phyloP scores from a whole-genome alignment of 1,140 invertebrate species.

The Panagrolaimus sp. region DNA sequence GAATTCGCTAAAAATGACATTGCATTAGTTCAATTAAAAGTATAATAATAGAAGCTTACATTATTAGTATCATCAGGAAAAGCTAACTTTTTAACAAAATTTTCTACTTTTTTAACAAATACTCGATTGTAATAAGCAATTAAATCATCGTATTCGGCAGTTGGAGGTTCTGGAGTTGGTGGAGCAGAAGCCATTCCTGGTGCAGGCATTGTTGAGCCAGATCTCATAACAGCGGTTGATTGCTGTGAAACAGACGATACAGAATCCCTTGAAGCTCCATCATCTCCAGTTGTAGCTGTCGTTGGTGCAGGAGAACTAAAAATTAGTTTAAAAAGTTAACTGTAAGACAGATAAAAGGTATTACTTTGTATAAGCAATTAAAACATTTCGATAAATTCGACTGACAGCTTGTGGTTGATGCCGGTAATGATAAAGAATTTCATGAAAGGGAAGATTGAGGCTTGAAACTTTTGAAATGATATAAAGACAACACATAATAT shows the following conservation, averaged over 20 bases:
- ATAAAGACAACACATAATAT: conserved; percentile 96
- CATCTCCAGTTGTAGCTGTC: conserved; percentile 28
- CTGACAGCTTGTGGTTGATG: conserved; percentile 50
- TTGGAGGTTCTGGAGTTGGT: conserved; percentile 40
- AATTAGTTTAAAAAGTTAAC: too few species aligned
- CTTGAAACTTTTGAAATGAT: conserved; percentile 75
- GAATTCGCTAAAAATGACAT: conserved; percentile 34
- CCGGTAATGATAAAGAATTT: conserved; percentile 50
- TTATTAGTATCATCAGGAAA: background rate
- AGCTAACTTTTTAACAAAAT: conserved; percentile 47
- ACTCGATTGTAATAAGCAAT: conserved; percentile 51
- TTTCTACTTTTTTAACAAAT: conserved; percentile 43
- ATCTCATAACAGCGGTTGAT: conserved; percentile 17
- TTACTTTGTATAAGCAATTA: conserved; percentile 20
- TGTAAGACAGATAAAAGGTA: too few species aligned
- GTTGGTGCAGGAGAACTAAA: conserved; percentile 6
- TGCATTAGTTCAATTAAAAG: background rate
- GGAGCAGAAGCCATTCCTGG: conserved; percentile 29
- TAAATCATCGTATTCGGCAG: conserved; percentile 40
- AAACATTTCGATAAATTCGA: conserved; percentile 43
- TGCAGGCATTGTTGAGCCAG: conserved; percentile 31
- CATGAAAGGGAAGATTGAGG: conserved; percentile 44
- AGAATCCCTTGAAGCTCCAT: conserved; percentile 48
- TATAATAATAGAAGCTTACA: conserved; percentile 1
- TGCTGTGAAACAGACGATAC: conserved; percentile 16